Base-by-base conservation (phyloP, 2,888 invertebrate species). In the Cheilosia vernalis region DNA sequence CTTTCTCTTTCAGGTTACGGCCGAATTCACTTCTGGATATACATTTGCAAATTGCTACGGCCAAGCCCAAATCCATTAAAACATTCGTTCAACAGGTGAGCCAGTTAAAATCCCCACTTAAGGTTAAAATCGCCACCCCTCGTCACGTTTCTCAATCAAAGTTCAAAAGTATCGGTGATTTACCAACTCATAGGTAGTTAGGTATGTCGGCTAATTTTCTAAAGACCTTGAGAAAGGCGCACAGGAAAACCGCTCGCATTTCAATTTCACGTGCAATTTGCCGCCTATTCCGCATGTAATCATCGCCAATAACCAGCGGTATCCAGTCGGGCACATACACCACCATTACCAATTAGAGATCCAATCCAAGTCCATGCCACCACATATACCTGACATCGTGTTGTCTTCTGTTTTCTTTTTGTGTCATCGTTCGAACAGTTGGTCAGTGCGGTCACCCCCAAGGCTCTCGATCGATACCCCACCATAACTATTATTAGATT, bases 141-240 rank as follows among this genome's bases (percentile, higher is more conserved):
- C 27, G 7, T 47, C 61, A 63, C 30, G 24, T 42, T 58, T 64
- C 27, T 33, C 0, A 1, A 30, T 30, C 13, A 30, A 51, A 60
- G 44, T 33, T 47, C 33, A 21, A 58, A 37, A 47, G 21, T 19
- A 44, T 61, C 6, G 4, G 19, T 4, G 7, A 5, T 64, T 51
- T 37, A 5, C n/a, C n/a, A 37, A 51, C 13, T 9, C 9, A 42
- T 21, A 44, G 27, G 42, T 40, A 2, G n/a, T n/a, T 42, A 5
- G 15, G 0, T 17, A 24, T 58, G 44, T 24, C 33, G 17, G 60
- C 21, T 9, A 24, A 49, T 56, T 40, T 15, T 17, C 30, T 30
- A 67, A 61, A 69, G 77, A 51, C 77, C 77, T 77, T 77, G 61
- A 69, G n/a, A 55, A 55, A 77, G 37, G 61, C 69, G 69, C 27